phyloP scores from a whole-genome alignment of 2,888 invertebrate genomes.

The Acanthosepion lycidas region DNA sequence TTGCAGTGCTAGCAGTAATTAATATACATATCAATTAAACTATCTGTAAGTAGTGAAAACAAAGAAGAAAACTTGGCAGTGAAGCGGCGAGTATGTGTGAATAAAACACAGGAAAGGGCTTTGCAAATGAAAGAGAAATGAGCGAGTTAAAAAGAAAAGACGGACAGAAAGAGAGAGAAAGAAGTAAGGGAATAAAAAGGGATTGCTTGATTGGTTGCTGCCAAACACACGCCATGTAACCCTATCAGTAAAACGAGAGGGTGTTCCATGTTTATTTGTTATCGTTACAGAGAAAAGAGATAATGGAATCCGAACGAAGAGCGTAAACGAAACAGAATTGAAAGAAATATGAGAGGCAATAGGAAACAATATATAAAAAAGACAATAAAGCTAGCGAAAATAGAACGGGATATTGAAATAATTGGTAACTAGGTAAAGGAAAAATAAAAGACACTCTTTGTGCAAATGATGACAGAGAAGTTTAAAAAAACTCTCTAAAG shows the following conservation, averaged over 20 bases:
- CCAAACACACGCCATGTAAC: not conserved
- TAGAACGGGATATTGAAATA: not conserved
- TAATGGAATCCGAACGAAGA: not conserved
- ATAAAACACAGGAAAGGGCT: not conserved
- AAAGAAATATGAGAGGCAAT: not conserved
- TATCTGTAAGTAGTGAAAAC: not conserved
- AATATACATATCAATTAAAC: not conserved
- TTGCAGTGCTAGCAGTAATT: not conserved
- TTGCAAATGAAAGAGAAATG: not conserved
- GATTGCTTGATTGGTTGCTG: not conserved
- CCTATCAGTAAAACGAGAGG: not conserved
- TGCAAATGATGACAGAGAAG: not conserved
- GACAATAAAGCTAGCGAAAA: not conserved
- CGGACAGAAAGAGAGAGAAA: not conserved
- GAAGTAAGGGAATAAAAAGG: not conserved
- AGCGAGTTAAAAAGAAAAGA: not conserved
- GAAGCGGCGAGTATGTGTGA: not conserved
- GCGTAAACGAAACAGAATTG: not conserved
- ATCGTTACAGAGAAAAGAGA: not conserved
- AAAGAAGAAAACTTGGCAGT: not conserved
- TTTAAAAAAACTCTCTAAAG: not conserved
- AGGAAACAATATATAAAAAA: not conserved
- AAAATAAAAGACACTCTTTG: not conserved
- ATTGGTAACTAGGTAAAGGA: not conserved
- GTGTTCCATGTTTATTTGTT: slow-evolving; percentile 4